A percentile compares a stretch with the other conserved stretches of the same genome.
Evolutionary conservation across 2,113 vertebrate genomes (phyloP).

Genomic region (Nannospalax galili): DNA sequence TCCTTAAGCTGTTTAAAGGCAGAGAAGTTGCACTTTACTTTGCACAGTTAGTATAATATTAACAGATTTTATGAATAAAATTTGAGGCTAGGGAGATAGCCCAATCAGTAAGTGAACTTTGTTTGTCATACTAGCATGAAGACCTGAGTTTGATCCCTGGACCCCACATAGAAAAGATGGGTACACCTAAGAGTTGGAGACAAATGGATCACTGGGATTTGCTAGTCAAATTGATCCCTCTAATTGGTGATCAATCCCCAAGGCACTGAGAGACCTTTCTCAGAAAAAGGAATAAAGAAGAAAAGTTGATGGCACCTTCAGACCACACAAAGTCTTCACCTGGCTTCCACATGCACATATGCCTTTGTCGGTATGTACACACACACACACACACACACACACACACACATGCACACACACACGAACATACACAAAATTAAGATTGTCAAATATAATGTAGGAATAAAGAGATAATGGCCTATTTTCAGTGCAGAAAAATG

Average conservation of each 20-base stretch:
- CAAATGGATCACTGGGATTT: background rate
- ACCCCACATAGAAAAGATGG: background rate
- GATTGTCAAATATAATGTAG: background rate
- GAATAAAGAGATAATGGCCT: background rate
- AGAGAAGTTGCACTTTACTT: constrained; percentile 33
- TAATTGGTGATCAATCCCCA: background rate
- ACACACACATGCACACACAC: background rate
- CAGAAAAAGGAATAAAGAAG: too few relatives aligned
- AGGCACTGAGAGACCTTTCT: background rate
- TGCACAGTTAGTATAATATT: background rate
- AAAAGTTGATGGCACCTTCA: background rate
- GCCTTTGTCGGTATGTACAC: too few relatives aligned
- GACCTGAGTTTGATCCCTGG: background rate
- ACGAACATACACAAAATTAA: background rate
- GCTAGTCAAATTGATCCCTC: background rate
- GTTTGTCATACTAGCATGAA: background rate
- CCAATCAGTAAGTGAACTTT: background rate
- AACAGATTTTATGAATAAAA: background rate
- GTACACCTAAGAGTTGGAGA: background rate
- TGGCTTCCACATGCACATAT: background rate
- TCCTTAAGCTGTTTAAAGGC: background rate
- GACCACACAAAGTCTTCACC: background rate
- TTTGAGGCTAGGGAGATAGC: background rate
- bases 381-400: too few relatives aligned
- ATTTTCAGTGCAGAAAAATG: background rate